Conservation (phyloP, 2,888 invertebrate species). For the Nomada ferruginata region DNA sequence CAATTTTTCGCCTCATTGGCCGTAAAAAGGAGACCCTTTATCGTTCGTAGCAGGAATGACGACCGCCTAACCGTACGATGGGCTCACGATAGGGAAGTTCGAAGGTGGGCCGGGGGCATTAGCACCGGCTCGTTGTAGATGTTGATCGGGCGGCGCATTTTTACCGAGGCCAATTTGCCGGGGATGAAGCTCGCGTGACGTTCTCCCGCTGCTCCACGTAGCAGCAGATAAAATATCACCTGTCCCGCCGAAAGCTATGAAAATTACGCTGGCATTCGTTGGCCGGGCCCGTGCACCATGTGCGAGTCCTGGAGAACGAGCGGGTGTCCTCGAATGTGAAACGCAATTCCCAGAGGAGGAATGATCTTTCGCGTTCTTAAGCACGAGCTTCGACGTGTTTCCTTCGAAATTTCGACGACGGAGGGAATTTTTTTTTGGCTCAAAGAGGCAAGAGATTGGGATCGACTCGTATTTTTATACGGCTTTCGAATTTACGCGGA, state of each 20-base stretch:
- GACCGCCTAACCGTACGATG: conserved; percentile 40
- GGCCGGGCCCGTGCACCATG: background rate
- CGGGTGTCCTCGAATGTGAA: conserved; percentile 13
- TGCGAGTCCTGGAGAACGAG: background rate
- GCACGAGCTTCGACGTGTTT: conserved; percentile 1
- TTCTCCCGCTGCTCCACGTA: conserved; percentile 20
- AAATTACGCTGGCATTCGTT: conserved; percentile 24
- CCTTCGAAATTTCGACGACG: background rate
- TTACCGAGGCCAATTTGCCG: conserved; percentile 70
- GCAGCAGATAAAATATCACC: conserved; percentile 43
- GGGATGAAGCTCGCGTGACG: conserved; percentile 62
- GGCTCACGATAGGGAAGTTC: conserved; percentile 44
- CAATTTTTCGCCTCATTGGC: conserved; percentile 74
- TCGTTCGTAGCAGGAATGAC: conserved; percentile 44
- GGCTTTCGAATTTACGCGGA: too few species aligned
- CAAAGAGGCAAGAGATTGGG: too few species aligned
- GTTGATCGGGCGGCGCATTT: conserved; percentile 70
- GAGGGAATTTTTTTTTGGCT: background rate
- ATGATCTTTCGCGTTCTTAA: background rate
- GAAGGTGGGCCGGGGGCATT: conserved; percentile 57
- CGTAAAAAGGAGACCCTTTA: conserved; percentile 69
- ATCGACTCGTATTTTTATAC: too few species aligned
- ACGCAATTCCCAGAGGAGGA: conserved; percentile 5
- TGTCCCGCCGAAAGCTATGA: conserved; percentile 32
- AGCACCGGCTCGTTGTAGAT: conserved; percentile 66